These are phyloP conservation scores for Helleia helle DNA, from an alignment of 2,888 invertebrate species.

Conservation along the genomic window DNA sequence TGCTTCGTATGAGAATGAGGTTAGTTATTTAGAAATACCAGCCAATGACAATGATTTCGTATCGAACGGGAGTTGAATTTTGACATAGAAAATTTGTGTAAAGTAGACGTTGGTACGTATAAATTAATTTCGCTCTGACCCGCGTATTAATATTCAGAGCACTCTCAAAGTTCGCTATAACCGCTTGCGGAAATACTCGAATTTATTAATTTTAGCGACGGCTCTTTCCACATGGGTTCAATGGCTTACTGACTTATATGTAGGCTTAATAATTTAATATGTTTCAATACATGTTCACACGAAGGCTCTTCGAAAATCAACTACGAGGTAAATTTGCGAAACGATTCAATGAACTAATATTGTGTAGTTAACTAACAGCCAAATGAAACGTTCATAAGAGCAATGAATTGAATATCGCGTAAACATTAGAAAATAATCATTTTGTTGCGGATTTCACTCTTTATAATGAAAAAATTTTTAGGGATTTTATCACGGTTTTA, in stretches of 20 bases:
- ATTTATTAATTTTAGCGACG: conserved; percentile 57
- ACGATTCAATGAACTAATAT: too few species aligned
- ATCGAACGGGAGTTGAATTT: conserved; percentile 51
- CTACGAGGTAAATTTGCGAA: too few species aligned
- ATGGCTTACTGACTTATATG: conserved; percentile 23
- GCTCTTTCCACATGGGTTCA: conserved; percentile 36
- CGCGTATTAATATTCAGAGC: conserved; percentile 68
- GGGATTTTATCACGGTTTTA: too few species aligned
- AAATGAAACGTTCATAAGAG: too few species aligned
- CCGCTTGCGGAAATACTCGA: conserved; percentile 54
- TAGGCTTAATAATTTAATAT: conserved; percentile 4
- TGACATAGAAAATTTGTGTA: conserved; percentile 52
- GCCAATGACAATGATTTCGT: conserved; percentile 42
- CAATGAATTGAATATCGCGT: too few species aligned
- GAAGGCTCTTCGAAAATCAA: too few species aligned
- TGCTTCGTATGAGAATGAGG: conserved; percentile 13
- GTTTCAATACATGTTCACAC: too few species aligned
- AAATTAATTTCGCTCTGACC: conserved; percentile 65
- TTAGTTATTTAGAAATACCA: not conserved
- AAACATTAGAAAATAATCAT: too few species aligned
- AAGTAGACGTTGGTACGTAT: conserved; percentile 46
- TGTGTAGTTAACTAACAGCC: too few species aligned
- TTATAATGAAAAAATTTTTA: too few species aligned
- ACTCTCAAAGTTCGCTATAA: conserved; percentile 63
- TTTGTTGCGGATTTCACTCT: too few species aligned